phyloP scores from a whole-genome alignment of 1,140 invertebrate genomes.

The Oryctes rhinoceros region DNA sequence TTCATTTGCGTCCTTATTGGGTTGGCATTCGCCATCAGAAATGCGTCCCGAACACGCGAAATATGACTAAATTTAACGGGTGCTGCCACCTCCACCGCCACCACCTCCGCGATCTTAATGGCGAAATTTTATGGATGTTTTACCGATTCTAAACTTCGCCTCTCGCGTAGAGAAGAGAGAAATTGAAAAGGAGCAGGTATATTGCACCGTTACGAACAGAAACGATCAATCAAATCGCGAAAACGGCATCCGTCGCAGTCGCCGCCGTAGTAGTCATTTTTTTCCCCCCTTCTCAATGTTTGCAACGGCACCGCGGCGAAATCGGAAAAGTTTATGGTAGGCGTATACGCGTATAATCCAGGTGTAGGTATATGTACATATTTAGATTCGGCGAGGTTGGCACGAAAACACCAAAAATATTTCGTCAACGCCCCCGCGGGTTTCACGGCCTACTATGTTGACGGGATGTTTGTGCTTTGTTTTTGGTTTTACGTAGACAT shows the following conservation, averaged over 20 bases:
- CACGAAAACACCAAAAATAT: not conserved
- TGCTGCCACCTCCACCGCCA: not conserved
- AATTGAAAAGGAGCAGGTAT: slow-evolving; percentile 24
- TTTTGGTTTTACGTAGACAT: no score
- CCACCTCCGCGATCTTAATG: slow-evolving; percentile 29
- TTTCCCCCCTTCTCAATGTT: not conserved
- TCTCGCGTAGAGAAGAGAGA: not conserved
- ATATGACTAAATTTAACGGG: slow-evolving; percentile 42
- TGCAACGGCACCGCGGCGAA: not conserved
- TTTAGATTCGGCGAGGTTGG: not conserved
- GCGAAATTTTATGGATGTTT: slow-evolving; percentile 38
- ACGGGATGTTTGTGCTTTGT: not conserved
- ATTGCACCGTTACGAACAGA: not conserved
- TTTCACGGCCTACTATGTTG: not conserved
- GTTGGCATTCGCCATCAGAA: slow-evolving; percentile 1
- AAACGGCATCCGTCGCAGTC: not conserved
- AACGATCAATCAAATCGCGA: slow-evolving; percentile 24
- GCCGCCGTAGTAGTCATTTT: not conserved
- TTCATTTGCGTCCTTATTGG: not conserved
- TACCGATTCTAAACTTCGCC: slow-evolving; percentile 9
- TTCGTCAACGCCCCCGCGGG: not conserved
- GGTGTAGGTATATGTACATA: not conserved
- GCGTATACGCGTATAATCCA: not conserved
- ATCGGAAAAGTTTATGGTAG: slow-evolving; percentile 2
- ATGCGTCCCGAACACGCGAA: slow-evolving; percentile 50